Conservation (phyloP, 1,140 invertebrate genomes). For the Pristionchus pacificus region DNA sequence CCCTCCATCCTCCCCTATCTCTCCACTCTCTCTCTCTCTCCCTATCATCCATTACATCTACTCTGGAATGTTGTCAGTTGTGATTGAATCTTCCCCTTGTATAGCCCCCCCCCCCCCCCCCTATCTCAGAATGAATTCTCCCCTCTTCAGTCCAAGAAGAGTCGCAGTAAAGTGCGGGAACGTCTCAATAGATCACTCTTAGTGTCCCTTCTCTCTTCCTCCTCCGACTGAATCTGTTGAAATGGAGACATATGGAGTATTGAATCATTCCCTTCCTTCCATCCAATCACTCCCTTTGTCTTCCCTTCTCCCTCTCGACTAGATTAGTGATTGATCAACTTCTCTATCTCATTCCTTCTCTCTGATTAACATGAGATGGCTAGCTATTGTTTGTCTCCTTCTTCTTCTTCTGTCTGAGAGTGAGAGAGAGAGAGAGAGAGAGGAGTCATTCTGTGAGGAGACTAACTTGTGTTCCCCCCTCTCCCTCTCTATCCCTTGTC, state of each 20-base stretch:
- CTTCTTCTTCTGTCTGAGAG: no score
- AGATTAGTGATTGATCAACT: no score
- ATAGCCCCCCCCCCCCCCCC: not conserved
- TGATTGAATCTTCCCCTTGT: not conserved
- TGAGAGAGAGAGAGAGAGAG: no score
- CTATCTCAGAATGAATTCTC: not conserved
- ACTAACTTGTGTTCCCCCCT: no score
- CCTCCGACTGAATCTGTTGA: not conserved
- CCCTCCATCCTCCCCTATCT: not conserved
- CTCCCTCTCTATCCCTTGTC: not conserved
- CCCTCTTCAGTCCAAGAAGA: not conserved
- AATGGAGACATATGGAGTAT: not conserved
- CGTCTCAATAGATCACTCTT: not conserved
- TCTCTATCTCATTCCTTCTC: no score
- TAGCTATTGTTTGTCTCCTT: no score
- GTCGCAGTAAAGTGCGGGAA: not conserved
- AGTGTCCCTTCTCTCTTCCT: not conserved
- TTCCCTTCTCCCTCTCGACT: slow-evolving; percentile 2
- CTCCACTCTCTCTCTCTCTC: not conserved
- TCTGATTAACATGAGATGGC: no score
- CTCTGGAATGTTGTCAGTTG: not conserved
- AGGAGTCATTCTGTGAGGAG: no score
- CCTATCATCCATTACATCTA: not conserved
- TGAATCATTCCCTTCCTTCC: not conserved
- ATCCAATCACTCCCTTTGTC: not conserved